Evolutionary conservation across 2,797 vertebrate species (phyloP).

Genomic region (Urosaurus nigricauda): DNA sequence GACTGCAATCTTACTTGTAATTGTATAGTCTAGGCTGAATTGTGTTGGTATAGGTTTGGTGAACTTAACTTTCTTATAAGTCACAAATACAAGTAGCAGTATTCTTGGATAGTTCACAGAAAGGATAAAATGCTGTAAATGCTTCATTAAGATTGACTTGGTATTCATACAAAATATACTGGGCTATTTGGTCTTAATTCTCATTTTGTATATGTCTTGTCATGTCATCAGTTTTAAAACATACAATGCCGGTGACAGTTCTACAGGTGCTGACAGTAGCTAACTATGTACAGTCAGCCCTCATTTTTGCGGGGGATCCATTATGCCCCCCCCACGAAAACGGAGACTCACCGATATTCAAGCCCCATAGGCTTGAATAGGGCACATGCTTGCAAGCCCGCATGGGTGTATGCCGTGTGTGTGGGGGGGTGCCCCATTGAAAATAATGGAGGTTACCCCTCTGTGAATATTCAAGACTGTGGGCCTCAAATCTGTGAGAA

Average conservation of each 20-base stretch:
- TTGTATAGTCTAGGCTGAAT: not conserved
- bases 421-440: no score
- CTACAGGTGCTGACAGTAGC: not conserved
- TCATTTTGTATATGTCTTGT: not conserved
- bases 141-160: not conserved
- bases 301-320: no score
- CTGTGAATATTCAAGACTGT: no score
- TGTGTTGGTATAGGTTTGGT: not conserved
- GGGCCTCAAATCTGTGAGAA: no score
- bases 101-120: not conserved
- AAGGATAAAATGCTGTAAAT: not conserved
- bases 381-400: no score
- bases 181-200: not conserved
- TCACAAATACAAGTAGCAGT: not conserved
- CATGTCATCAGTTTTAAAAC: not conserved
- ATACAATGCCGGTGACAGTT: not conserved
- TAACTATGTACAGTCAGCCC: not conserved
- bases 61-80: constrained; percentile 1
- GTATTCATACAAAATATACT: not conserved
- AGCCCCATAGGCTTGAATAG: no score
- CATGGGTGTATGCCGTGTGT: no score
- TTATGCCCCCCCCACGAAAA: no score
- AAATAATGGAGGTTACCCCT: no score
- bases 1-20: not conserved
- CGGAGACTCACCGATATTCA: no score